Percentiles rank a stretch among this genome's conserved stretches.
Evolutionary conservation across 2,797 vertebrate genomes (phyloP).

Genomic region (Cyprinella venusta): DNA sequence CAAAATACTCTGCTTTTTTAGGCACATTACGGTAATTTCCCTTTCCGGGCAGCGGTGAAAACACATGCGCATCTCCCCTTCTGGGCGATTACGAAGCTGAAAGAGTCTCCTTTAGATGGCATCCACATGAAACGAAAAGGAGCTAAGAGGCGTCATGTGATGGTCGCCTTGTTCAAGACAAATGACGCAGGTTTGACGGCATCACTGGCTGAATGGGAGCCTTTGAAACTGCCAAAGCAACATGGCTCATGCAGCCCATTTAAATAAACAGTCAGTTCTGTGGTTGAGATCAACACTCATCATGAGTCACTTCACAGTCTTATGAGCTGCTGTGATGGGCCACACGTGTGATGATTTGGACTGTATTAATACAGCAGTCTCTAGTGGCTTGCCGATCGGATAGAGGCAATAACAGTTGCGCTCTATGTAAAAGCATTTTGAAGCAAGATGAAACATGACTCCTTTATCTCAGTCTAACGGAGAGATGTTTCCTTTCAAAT

Average conservation of each 20-base stretch:
- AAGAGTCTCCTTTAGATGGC: conserved; percentile 57
- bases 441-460: conserved; percentile 3
- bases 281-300: conserved; percentile 43
- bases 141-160: conserved; percentile 73
- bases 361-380: not conserved
- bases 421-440: not conserved
- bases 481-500: conserved; percentile 14
- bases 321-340: not conserved
- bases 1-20: not conserved
- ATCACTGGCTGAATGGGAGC: conserved; percentile 65
- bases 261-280: conserved; percentile 61
- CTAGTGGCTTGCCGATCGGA: not conserved
- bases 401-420: not conserved
- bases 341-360: not conserved
- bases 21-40: not conserved
- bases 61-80: conserved; percentile 14
- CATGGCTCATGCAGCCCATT: conserved; percentile 20
- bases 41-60: not conserved
- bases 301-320: conserved; percentile 11
- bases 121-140: conserved; percentile 66
- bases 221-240: conserved; percentile 65
- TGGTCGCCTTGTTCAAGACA: conserved; percentile 63
- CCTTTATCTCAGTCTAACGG: not conserved
- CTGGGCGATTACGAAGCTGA: conserved; percentile 41
- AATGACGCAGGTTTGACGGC: conserved; percentile 74